Percentiles rank a stretch among this genome's conserved stretches.
These are phyloP conservation scores for Serinus canaria DNA, from an alignment of 2,113 vertebrate genomes.

Conservation along the genomic window DNA sequence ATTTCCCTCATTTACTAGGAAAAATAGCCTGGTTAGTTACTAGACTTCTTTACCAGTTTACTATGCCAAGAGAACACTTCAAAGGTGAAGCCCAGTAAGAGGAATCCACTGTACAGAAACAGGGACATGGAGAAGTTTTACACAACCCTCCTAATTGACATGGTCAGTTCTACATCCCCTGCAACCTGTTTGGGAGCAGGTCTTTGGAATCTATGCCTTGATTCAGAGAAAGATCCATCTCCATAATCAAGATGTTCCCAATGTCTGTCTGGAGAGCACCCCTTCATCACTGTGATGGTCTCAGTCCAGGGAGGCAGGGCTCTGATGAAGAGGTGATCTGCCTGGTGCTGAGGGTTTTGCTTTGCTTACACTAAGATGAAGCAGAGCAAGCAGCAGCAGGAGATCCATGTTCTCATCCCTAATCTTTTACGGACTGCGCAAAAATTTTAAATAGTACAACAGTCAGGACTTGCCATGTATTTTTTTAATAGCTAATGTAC, in stretches of 20 bases:
- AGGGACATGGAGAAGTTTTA: neutral
- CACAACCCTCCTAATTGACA: neutral
- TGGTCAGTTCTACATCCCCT: neutral
- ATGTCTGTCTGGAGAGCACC: neutral
- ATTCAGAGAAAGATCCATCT: neutral
- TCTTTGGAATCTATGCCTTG: neutral
- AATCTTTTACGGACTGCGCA: neutral
- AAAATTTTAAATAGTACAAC: neutral
- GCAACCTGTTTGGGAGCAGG: neutral
- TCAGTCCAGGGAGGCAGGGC: neutral
- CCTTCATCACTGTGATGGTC: neutral
- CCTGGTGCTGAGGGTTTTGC: neutral
- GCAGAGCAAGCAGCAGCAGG: neutral
- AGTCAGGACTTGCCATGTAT: neutral
- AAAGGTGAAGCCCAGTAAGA: neutral
- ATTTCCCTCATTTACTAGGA: neutral
- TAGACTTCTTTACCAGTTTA: neutral
- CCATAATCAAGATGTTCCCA: neutral
- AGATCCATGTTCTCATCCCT: neutral
- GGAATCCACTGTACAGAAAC: neutral
- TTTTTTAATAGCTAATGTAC: neutral
- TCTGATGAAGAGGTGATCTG: neutral
- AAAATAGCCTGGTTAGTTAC: constrained; percentile 1
- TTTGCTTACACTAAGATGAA: neutral
- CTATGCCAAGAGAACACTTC: neutral